Conservation (phyloP, 23 tunicate genomes). For the Oikopleura dioica region DNA sequence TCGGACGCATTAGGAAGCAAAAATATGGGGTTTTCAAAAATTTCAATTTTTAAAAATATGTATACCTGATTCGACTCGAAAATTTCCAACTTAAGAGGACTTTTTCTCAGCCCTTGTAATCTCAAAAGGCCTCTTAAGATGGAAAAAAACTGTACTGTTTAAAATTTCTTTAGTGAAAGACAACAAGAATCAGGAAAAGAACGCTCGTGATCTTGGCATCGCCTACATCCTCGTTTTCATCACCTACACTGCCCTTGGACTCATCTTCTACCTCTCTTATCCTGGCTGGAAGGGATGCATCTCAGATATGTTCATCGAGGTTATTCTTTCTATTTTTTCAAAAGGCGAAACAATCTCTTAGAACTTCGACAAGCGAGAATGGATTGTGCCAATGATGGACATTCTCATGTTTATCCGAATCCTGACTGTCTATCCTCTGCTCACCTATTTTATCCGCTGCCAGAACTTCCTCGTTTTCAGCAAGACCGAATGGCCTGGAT, state of each 20-base stretch:
- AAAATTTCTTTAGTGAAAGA: not conserved
- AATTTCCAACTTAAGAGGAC: too few relatives aligned
- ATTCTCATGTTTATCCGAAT: not conserved
- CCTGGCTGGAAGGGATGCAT: not conserved
- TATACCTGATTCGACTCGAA: too few relatives aligned
- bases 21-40: too few relatives aligned
- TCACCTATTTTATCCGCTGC: not conserved
- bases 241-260: not conserved
- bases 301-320: not conserved
- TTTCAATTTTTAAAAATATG: too few relatives aligned
- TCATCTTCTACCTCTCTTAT: not conserved
- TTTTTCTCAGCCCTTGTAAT: too few relatives aligned
- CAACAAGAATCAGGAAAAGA: not conserved
- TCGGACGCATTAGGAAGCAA: too few relatives aligned
- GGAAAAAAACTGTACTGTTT: too few relatives aligned
- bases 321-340: not conserved
- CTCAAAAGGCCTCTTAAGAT: too few relatives aligned
- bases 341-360: not conserved
- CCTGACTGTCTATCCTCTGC: not conserved
- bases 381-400: constrained; percentile 4
- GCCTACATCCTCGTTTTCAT: not conserved
- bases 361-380: not conserved
- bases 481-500: not conserved
- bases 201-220: not conserved
- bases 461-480: not conserved